phyloP scores from a whole-genome alignment of 1,140 invertebrate species.

The Heliothis subflexa region DNA sequence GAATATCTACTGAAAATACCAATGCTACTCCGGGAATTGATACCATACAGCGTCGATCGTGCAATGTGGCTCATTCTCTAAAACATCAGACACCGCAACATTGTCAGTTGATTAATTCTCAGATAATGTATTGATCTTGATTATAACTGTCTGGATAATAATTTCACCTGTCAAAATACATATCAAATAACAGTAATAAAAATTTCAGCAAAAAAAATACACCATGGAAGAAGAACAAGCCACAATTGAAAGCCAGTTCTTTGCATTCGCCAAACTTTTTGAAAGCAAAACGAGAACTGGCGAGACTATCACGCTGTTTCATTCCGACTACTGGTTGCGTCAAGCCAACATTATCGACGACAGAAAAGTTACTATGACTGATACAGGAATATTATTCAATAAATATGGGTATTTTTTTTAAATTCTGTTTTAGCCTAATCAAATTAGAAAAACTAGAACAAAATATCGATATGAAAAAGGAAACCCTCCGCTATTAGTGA shows the following conservation, averaged over 20 bases:
- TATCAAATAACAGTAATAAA: not conserved
- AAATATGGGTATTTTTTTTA: constrained; percentile 67
- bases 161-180: too few species aligned
- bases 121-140: too few species aligned
- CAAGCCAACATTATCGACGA: constrained; percentile 76
- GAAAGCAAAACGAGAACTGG: constrained; percentile 67
- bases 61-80: too few species aligned
- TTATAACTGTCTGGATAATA: too few species aligned
- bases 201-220: not conserved
- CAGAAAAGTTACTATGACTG: constrained; percentile 75
- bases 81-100: too few species aligned
- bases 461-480: too few species aligned
- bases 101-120: too few species aligned
- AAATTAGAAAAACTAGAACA: too few species aligned
- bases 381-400: constrained; percentile 76
- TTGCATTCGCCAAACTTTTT: constrained; percentile 68
- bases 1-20: too few species aligned
- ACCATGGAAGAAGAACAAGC: constrained; percentile 69
- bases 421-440: not conserved
- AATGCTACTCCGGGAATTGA: too few species aligned
- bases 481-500: too few species aligned
- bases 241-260: constrained; percentile 76
- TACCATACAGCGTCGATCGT: too few species aligned
- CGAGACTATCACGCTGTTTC: constrained; percentile 70
- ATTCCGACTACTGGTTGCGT: constrained; percentile 75